Base-by-base conservation (phyloP, 2,888 invertebrate species). In the Acrobasis consociella region DNA sequence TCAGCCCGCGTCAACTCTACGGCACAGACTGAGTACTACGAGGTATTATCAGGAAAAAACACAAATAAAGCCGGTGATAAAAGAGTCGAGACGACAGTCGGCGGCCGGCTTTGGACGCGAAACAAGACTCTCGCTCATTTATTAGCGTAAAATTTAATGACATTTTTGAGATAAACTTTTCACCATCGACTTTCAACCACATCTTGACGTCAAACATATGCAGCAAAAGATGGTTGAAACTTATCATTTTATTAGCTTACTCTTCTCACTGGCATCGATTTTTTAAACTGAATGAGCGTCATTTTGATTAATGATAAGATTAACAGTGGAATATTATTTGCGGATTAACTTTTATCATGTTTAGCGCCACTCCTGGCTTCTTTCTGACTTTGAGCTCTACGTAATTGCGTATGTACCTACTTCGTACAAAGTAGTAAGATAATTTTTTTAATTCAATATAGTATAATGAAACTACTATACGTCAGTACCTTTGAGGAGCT, bases 31-130 rank as follows among this genome's bases (percentile, higher is more conserved):
- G 84, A 86, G 82, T 85, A 78, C 74, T 69, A 71, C 71, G 67
- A 62, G 65, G 71, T 71, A 78, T 86, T 85, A 88, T 86, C 85
- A 82, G 73, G 76, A 74, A 78, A 81, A 82, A 78, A 86, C 72
- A 86, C 80, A 88, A 84, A 86, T 83, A 85, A 78, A 77, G 70
- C 67, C 73, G 68, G 66, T 72, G 73, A 78, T 69, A 69, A 71
- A 66, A 67, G 72, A 71, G 72, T 73, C 74, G 69, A 69, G 39
- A 46, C 52, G 71, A 67, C 72, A 76, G 75, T 71, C 65, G 70
- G 64, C 58, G 65, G 62, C 60, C 15, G 60, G 63, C 64, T n/a
- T 65, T 62, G 58, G 37, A 56, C 51, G 69, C 49, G 70, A 53
- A 56, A 66, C 68, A 69, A 74, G 38, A n/a, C 38, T 37, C 37